Conservation (phyloP, 2,797 vertebrate genomes). For the Galaxias olidus region DNA sequence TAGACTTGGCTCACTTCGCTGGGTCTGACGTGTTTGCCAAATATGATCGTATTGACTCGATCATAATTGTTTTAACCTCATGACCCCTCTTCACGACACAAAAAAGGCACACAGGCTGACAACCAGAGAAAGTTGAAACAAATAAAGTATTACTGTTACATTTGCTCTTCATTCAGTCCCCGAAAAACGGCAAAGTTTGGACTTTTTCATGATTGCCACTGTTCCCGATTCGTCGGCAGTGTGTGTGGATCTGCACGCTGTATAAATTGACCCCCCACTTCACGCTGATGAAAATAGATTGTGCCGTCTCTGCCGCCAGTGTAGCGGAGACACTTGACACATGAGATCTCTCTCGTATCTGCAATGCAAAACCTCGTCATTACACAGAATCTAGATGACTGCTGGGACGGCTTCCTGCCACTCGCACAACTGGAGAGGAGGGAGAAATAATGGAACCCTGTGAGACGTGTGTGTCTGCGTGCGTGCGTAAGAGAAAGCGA, state of each 20-base stretch:
- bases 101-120: neutral
- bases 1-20: too few relatives aligned
- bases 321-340: constrained; percentile 54
- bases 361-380: constrained; percentile 53
- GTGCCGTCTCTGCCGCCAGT: constrained; percentile 37
- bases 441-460: constrained; percentile 41
- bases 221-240: constrained; percentile 13
- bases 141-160: neutral
- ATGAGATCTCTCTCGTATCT: constrained; percentile 54
- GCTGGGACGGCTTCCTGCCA: constrained; percentile 31
- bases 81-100: too few relatives aligned
- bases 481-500: constrained; percentile 21
- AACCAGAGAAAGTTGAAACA: neutral
- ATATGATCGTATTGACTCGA: too few relatives aligned
- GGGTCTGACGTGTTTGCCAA: too few relatives aligned
- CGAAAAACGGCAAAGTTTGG: constrained; percentile 7
- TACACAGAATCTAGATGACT: constrained; percentile 46
- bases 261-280: constrained; percentile 43
- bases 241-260: constrained; percentile 32
- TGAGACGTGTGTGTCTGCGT: constrained; percentile 21
- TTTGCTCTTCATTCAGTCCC: neutral
- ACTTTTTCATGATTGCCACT: constrained; percentile 33
- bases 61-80: too few relatives aligned
- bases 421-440: constrained; percentile 20
- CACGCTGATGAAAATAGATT: constrained; percentile 62